Evolutionary conservation across 1,140 invertebrate genomes (phyloP), one percentile per base, ranked within the genome.

Genomic region (Telenomus remus): DNA sequence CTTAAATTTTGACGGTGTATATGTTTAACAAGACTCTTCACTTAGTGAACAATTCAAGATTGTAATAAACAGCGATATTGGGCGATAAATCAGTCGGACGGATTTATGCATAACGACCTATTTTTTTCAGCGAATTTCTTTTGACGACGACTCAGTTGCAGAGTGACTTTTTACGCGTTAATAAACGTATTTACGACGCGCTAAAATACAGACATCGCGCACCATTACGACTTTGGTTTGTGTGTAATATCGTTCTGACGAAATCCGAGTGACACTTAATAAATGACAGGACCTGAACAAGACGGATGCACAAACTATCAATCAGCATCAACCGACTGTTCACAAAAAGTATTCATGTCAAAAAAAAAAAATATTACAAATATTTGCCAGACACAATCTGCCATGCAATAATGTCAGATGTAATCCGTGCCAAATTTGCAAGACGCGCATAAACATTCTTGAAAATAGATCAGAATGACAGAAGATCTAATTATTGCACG

Each of bases 91-190:
- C 72, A 64, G 5, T 0, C 7, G 4, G 42, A 0, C 14, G 68
- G 72, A 75, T 68, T 75, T 64, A 75, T 54, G 59, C 72, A 69
- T 57, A 64, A 59, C 64, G 53, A 51, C 33, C 51, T 37, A 53
- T 49, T 68, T 75, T 68, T 64, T 57, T 42, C 15, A 9, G 49
- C 46, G 27, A 35, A 15, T 51, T 34, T 46, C 64, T 75, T 75
- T 27, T 68, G 53, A 75, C 68, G 72, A 69, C 46, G 48, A 53
- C 46, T 51, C 57, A 14, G 43, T 49, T 35, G 55, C 53, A 69
- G 69, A 75, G 64, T 69, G 59, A 69, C 64, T 75, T 75, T 75
- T 75, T 75, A 75, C 65, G 64, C 65, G 64, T 57, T 57, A 64
- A 64, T 75, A 75, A 75, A 69, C 64, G 57, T 69, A 46, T 63